These are phyloP conservation scores for Falco rusticolus DNA, from an alignment of 2,797 vertebrate species.

Conservation along the genomic window DNA sequence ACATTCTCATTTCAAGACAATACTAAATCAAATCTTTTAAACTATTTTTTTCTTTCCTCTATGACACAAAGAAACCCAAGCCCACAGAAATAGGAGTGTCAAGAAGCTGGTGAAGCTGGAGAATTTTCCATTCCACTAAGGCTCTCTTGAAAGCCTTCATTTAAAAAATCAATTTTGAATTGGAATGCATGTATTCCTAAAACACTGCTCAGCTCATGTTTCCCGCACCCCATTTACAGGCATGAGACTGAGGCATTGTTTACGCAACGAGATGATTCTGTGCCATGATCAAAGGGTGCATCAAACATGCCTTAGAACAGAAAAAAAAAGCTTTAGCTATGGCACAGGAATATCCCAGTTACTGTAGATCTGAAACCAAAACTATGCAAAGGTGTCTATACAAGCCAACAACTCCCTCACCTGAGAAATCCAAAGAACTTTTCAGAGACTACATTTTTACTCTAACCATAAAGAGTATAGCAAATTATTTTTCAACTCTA, in stretches of 20 bases:
- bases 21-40: background rate
- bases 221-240: background rate
- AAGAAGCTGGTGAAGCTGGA: background rate
- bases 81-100: background rate
- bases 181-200: background rate
- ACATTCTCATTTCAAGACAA: background rate
- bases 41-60: background rate
- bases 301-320: fast-evolving
- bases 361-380: background rate
- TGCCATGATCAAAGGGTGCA: background rate
- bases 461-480: fast-evolving
- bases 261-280: background rate
- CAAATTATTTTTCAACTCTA: fast-evolving
- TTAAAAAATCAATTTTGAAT: fast-evolving
- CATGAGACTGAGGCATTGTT: background rate
- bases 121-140: background rate
- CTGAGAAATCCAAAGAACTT: fast-evolving
- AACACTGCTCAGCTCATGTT: fast-evolving
- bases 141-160: background rate
- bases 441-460: background rate
- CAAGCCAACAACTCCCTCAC: fast-evolving
- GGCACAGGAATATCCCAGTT: background rate
- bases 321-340: fast-evolving
- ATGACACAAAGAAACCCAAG: background rate
- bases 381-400: fast-evolving